A percentile compares a stretch with the other conserved stretches of the same genome.
Conservation (phyloP, 2,797 vertebrate genomes). For the Ispidina lecontei region DNA sequence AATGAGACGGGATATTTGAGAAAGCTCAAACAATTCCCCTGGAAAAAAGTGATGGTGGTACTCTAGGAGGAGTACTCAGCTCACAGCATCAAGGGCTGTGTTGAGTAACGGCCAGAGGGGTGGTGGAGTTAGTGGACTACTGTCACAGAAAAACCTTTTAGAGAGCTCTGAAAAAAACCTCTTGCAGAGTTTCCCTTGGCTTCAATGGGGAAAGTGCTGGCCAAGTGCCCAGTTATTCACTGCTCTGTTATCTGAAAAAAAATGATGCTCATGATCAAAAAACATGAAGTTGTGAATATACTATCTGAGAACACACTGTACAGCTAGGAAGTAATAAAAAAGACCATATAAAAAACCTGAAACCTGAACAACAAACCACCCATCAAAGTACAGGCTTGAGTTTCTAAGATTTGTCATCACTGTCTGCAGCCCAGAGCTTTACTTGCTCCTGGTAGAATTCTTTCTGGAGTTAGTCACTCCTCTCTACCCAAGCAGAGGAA, state of each 20-base stretch:
- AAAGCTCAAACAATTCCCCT: not conserved
- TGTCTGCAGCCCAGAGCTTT: not conserved
- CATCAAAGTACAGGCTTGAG: not conserved
- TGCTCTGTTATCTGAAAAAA: slow-evolving; percentile 8
- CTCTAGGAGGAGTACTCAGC: not conserved
- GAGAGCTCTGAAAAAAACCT: not conserved
- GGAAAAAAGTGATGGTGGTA: not conserved
- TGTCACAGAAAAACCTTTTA: not conserved
- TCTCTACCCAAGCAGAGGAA: not conserved
- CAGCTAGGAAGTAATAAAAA: slow-evolving; percentile 1
- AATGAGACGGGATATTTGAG: not conserved
- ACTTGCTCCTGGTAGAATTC: not conserved
- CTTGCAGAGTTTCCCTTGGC: not conserved
- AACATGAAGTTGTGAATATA: not conserved
- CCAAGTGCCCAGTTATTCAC: not conserved
- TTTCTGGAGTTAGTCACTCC: not conserved
- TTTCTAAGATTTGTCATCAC: slow-evolving; percentile 18
- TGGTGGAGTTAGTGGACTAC: not conserved
- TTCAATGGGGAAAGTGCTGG: not conserved
- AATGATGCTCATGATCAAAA: not conserved
- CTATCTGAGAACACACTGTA: not conserved
- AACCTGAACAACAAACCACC: not conserved
- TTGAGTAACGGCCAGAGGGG: not conserved
- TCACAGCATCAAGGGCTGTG: not conserved
- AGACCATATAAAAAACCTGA: not conserved